Conservation (phyloP, 1,140 invertebrate species). For the Drosophila bifasciata region DNA sequence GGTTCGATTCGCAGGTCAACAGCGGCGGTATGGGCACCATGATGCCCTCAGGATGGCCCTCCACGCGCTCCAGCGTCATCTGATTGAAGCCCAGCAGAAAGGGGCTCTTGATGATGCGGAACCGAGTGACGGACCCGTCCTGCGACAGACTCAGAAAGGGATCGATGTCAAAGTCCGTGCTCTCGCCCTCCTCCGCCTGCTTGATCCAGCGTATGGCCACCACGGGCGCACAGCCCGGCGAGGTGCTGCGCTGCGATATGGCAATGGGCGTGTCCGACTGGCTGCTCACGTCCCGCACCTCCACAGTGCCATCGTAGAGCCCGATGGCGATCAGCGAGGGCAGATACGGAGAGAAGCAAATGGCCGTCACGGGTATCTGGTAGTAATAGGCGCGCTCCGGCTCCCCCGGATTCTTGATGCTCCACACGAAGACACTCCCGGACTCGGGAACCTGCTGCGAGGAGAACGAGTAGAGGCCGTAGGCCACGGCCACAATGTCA, state of each 20-base stretch:
- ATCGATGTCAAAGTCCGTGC: conserved; percentile 68
- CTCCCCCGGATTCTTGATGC: conserved; percentile 93
- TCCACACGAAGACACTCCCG: conserved; percentile 89
- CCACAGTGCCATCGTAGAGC: conserved; percentile 90
- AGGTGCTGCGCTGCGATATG: conserved; percentile 85
- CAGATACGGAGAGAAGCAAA: conserved; percentile 89
- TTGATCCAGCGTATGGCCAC: conserved; percentile 87
- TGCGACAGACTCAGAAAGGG: conserved; percentile 86
- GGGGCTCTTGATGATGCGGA: conserved; percentile 82
- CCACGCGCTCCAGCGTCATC: conserved; percentile 87
- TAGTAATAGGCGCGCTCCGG: conserved; percentile 91
- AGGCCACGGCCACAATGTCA: conserved; percentile 88
- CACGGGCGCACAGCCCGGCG: conserved; percentile 87
- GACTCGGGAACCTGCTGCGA: conserved; percentile 57
- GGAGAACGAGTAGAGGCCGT: conserved; percentile 86
- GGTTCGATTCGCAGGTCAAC: conserved; percentile 57
- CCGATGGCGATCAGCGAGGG: conserved; percentile 91
- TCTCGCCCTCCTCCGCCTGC: conserved; percentile 71
- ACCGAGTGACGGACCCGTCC: conserved; percentile 86
- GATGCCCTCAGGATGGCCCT: conserved; percentile 87
- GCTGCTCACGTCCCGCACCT: conserved; percentile 88
- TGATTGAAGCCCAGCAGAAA: conserved; percentile 85
- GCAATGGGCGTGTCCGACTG: conserved; percentile 84
- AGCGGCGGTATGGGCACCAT: conserved; percentile 30
- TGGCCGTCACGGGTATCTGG: conserved; percentile 88